A percentile compares a stretch with the other conserved stretches of the same genome.
Conservation (phyloP, 2,797 vertebrate genomes). For the Tokudaia tokunoshimensis region DNA sequence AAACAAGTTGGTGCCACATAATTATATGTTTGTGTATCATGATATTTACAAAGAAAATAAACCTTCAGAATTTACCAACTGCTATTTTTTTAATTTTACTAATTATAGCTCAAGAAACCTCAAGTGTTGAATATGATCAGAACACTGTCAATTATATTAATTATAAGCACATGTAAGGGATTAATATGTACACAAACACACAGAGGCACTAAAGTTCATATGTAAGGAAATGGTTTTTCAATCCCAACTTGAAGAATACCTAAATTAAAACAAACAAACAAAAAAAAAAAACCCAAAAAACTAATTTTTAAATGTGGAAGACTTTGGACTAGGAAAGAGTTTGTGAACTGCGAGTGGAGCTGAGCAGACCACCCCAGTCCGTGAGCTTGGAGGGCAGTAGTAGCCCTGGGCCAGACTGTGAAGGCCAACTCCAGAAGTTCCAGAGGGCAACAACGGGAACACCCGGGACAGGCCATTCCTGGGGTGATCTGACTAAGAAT, state of each 20-base stretch:
- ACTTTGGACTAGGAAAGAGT: neutral
- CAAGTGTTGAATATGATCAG: neutral
- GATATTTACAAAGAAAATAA: slow-evolving; percentile 44
- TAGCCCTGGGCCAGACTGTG: neutral
- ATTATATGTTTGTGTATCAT: slow-evolving; percentile 3
- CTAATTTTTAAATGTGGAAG: neutral
- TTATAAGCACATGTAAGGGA: neutral
- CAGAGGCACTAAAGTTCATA: neutral
- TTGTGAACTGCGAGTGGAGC: neutral
- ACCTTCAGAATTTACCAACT: slow-evolving; percentile 28
- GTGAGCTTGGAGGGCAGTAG: neutral
- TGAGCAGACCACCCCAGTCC: neutral
- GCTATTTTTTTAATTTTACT: slow-evolving; percentile 23
- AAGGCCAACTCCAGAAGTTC: neutral
- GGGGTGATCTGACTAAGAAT: neutral
- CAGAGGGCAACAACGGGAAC: neutral
- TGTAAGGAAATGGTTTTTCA: neutral
- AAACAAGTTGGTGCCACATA: slow-evolving; percentile 13
- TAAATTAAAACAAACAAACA: neutral
- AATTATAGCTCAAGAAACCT: neutral
- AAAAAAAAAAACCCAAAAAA: neutral
- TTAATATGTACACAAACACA: neutral
- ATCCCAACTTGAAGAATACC: neutral
- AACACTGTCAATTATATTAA: slow-evolving; percentile 29
- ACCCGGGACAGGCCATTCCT: neutral